phyloP scores from a whole-genome alignment of 1,140 invertebrate genomes.

The Euura lappo region DNA sequence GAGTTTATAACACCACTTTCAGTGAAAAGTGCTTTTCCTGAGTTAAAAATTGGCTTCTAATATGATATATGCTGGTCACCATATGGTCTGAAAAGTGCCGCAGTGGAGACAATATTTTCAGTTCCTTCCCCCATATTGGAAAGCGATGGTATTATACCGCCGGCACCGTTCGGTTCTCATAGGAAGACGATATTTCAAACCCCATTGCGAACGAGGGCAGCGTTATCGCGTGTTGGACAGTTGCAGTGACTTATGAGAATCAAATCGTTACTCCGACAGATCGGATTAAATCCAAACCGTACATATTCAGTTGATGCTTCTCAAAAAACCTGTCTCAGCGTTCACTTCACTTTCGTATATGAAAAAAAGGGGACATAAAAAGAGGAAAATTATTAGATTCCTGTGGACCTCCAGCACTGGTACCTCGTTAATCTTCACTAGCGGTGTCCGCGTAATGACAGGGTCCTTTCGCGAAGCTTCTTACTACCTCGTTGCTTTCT shows the following conservation, averaged over 20 bases:
- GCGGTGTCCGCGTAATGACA: constrained; percentile 43
- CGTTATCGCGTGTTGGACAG: background rate
- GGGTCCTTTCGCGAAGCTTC: constrained; percentile 32
- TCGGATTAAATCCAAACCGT: no score
- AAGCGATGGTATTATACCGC: constrained; percentile 47
- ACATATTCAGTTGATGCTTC: no score
- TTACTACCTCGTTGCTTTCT: constrained; percentile 6
- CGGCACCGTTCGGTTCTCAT: constrained; percentile 38
- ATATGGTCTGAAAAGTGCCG: constrained; percentile 42
- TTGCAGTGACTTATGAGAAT: no score
- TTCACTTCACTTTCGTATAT: no score
- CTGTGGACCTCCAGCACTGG: background rate
- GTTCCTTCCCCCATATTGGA: constrained; percentile 39
- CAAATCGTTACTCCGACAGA: no score
- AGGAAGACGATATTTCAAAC: constrained; percentile 39
- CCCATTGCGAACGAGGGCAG: background rate
- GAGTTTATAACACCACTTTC: constrained; percentile 37
- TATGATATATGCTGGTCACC: constrained; percentile 48
- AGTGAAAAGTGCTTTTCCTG: constrained; percentile 41
- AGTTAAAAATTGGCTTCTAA: constrained; percentile 53
- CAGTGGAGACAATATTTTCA: constrained; percentile 39
- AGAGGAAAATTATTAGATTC: background rate
- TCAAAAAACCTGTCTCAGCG: no score
- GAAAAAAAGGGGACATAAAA: no score
- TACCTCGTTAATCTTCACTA: constrained; percentile 51